phyloP scores from a whole-genome alignment of 2,888 invertebrate species.

The Noctua comes region DNA sequence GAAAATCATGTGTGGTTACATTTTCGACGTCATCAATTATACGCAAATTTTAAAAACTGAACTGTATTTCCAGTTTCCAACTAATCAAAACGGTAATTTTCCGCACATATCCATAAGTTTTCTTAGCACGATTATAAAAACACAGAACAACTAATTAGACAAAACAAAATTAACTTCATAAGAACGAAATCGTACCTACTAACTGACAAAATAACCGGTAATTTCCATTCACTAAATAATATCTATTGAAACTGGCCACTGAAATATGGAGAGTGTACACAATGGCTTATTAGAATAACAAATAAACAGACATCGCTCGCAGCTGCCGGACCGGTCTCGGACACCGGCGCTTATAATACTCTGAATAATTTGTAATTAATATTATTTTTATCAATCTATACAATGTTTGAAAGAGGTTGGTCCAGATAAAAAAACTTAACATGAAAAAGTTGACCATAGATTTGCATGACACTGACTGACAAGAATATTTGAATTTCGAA shows the following conservation, averaged over 20 bases:
- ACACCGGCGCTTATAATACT: conserved; percentile 48
- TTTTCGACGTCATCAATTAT: neutral
- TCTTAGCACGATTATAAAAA: neutral
- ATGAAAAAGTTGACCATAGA: conserved; percentile 25
- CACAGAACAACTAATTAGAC: neutral
- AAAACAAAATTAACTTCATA: conserved; percentile 4
- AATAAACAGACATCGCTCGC: conserved; percentile 70
- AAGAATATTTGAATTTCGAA: conserved; percentile 36
- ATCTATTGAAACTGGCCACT: conserved; percentile 68
- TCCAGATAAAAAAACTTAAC: conserved; percentile 18
- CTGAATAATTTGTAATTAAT: conserved; percentile 60
- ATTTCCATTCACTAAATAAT: conserved; percentile 61
- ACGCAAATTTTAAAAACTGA: neutral
- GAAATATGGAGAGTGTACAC: conserved; percentile 64
- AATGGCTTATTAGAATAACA: conserved; percentile 76
- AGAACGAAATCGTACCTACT: conserved; percentile 22
- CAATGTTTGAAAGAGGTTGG: conserved; percentile 23
- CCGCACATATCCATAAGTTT: neutral
- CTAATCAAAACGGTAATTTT: neutral
- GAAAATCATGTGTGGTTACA: neutral
- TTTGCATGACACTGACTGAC: conserved; percentile 43
- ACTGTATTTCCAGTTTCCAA: neutral
- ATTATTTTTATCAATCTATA: conserved; percentile 54
- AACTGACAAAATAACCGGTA: conserved; percentile 62
- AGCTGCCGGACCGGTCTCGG: conserved; percentile 84